phyloP scores from a whole-genome alignment of 2,797 vertebrate genomes.

The Galagoides demidoff region DNA sequence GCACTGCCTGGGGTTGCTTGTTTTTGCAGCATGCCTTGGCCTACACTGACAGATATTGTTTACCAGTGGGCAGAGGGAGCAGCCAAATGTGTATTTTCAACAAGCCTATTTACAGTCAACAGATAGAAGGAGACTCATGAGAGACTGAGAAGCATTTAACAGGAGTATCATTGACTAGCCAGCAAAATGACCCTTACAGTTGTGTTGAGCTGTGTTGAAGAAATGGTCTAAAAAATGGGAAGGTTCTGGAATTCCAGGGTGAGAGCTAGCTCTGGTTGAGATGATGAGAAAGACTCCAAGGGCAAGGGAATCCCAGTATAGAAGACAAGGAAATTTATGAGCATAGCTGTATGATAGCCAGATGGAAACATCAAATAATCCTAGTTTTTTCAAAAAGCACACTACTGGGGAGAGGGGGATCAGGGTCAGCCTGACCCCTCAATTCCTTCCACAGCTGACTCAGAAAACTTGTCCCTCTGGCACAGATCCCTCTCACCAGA shows the following conservation, averaged over 20 bases:
- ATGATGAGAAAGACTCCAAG: neutral
- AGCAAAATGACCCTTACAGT: neutral
- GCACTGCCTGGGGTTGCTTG: neutral
- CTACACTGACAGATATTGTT: neutral
- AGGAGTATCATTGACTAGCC: neutral
- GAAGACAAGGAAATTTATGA: neutral
- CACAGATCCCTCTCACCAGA: neutral
- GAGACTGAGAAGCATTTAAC: neutral
- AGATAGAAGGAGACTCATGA: neutral
- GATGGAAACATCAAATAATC: neutral
- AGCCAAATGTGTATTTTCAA: neutral
- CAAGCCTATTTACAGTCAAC: neutral
- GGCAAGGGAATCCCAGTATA: neutral
- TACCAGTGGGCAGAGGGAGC: neutral
- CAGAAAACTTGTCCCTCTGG: slow-evolving; percentile 20
- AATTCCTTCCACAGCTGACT: slow-evolving; percentile 22
- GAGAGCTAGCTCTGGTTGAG: neutral
- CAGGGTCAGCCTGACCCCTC: slow-evolving; percentile 42
- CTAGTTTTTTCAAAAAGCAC: neutral
- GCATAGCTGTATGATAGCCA: neutral
- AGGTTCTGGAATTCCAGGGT: neutral
- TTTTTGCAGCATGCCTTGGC: neutral
- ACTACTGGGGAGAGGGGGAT: neutral
- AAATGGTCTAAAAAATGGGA: neutral
- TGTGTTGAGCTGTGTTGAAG: neutral